These are phyloP conservation scores for Hydrochoerus hydrochaeris DNA, from an alignment of 2,113 vertebrate genomes.

Conservation along the genomic window DNA sequence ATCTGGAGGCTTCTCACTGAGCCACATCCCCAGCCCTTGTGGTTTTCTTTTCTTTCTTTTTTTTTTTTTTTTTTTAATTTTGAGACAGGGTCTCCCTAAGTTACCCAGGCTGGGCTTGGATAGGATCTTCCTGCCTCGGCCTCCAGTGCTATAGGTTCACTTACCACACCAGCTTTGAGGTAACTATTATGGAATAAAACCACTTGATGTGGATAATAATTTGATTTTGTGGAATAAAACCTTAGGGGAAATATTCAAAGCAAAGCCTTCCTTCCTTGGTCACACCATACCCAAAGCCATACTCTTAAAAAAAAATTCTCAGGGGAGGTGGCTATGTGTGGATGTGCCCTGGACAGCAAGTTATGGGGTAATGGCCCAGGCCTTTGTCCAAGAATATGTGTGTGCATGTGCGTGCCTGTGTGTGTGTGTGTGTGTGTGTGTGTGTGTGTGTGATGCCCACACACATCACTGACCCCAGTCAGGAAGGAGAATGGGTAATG, in stretches of 20 bases:
- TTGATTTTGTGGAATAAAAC: background rate
- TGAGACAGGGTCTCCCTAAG: background rate
- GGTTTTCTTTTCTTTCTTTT: background rate
- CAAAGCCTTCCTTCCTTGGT: background rate
- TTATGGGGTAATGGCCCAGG: accelerated
- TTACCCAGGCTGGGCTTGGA: background rate
- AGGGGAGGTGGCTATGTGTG: no score
- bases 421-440: accelerated
- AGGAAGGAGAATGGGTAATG: background rate
- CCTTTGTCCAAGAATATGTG: background rate
- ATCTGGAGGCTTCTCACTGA: background rate
- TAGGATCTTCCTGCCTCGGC: background rate
- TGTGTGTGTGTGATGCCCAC: no score
- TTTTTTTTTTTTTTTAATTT: background rate
- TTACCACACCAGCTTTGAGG: background rate
- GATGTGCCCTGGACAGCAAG: background rate
- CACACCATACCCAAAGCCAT: background rate
- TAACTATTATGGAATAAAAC: background rate
- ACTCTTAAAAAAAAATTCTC: background rate
- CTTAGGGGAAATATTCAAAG: background rate
- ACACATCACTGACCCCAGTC: background rate
- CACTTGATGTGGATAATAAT: background rate
- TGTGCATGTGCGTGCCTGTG: no score
- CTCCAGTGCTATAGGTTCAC: background rate
- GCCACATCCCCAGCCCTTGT: background rate